Base-by-base conservation (phyloP, 1,140 invertebrate species). In the Adelges cooleyi region DNA sequence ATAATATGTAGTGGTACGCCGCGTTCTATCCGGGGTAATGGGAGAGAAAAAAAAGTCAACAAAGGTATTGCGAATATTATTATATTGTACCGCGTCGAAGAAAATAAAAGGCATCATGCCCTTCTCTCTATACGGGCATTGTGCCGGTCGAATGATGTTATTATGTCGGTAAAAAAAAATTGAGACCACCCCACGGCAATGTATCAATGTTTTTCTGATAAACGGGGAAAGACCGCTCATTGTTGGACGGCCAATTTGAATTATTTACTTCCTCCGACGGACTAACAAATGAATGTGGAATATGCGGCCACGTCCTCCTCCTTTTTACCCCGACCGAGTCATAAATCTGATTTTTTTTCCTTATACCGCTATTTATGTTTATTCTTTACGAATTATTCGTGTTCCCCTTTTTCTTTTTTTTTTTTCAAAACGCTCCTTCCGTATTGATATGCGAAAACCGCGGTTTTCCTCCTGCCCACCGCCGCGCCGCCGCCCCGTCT, bases 221-320 rank as follows among this genome's bases (percentile, higher is more conserved):
- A 62, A 62, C 25, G 56, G 27, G 25, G 54, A 44, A 59, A 59
- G 40, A 25, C 40, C 42, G n/a, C 42, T 40, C 27, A 62, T 62
- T 62, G 56, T 62, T 48, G 42, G 44, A 1, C 56, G 13, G 56
- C 40, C 56, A 46, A 62, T 62, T 62, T 62, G 56, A 62, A 62
- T 62, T 62, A 62, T 62, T 62, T 62, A 62, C 56, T 62, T 62
- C 56, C 56, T 62, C 25, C 56, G 40, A 22, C 46, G 56, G 46
- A 62, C 56, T 42, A 62, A 62, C 56, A 62, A 62, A 62, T 62
- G 56, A 62, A 62, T 62, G 56, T 62, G 42, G 56, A 62, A 48
- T 62, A 62, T 62, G 56, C 56, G 25, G 29, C 48, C 3, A 20
- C 48, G n/a, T n/a, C 23, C 40, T 33, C 56, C 56, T 48, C 22